A percentile compares a stretch with the other conserved stretches of the same genome.
Evolutionary conservation across 2,113 vertebrate genomes (phyloP).

Genomic region (Crotalus viridis): DNA sequence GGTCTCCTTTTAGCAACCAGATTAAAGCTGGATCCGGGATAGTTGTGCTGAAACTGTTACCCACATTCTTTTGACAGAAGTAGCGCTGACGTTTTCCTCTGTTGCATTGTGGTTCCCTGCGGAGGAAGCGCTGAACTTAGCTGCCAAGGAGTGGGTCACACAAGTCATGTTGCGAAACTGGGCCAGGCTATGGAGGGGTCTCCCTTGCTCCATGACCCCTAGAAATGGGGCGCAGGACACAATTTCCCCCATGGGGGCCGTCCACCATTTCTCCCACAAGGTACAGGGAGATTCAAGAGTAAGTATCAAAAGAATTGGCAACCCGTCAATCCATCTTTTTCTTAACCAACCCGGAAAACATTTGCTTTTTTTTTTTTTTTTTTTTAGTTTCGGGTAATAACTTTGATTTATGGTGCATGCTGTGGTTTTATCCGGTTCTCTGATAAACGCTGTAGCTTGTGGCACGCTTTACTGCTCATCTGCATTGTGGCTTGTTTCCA

Average conservation of each 20-base stretch:
- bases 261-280: too few species aligned
- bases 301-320: neutral
- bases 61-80: neutral
- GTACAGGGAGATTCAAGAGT: fast-evolving
- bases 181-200: neutral
- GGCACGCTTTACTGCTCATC: neutral
- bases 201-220: neutral
- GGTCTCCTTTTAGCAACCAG: neutral
- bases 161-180: constrained; percentile 14
- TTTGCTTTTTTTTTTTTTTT: too few species aligned
- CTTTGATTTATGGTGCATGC: neutral
- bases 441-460: neutral
- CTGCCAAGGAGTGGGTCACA: neutral
- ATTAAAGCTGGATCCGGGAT: neutral
- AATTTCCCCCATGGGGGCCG: neutral
- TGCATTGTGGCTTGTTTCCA: neutral
- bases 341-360: neutral
- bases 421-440: neutral
- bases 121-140: fast-evolving
- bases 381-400: neutral
- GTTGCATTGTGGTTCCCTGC: too few species aligned
- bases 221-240: fast-evolving
- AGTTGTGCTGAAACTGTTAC: neutral
- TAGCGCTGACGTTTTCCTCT: neutral
- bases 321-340: neutral